Conservation (phyloP, 2,797 vertebrate genomes). For the Spizella passerina region DNA sequence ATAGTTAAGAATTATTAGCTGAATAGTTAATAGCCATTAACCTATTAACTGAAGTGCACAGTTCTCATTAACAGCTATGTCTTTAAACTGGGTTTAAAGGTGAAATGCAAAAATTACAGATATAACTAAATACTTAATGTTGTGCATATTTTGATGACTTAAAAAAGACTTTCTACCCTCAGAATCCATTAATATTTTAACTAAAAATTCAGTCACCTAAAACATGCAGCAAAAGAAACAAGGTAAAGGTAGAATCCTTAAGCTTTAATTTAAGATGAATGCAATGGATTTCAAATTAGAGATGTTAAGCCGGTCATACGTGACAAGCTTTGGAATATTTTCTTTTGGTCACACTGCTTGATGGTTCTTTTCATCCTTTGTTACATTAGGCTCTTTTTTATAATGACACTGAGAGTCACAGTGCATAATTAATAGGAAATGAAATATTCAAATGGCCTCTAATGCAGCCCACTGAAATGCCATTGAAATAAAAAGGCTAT, state of each 20-base stretch:
- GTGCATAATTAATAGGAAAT: constrained; percentile 99
- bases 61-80: constrained; percentile 81
- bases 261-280: constrained; percentile 93
- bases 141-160: constrained; percentile 82
- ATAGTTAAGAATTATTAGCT: constrained; percentile 84
- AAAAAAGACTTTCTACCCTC: constrained; percentile 80
- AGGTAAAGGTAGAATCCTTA: constrained; percentile 91
- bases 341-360: constrained; percentile 90
- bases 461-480: constrained; percentile 97
- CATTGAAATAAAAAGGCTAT: constrained; percentile 91
- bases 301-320: constrained; percentile 91
- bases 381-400: constrained; percentile 98
- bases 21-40: constrained; percentile 85
- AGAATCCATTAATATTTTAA: constrained; percentile 85
- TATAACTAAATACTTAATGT: constrained; percentile 83
- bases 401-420: constrained; percentile 99
- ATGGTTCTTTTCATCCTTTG: constrained; percentile 99
- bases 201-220: constrained; percentile 88
- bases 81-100: constrained; percentile 82
- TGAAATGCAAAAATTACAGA: constrained; percentile 83
- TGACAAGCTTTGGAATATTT: constrained; percentile 97
- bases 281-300: constrained; percentile 92
- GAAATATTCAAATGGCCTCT: constrained; percentile 99
- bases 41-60: constrained; percentile 83
- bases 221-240: constrained; percentile 82